Evolutionary conservation across 1,140 invertebrate species (phyloP).

Genomic region (Drosophila santomea): DNA sequence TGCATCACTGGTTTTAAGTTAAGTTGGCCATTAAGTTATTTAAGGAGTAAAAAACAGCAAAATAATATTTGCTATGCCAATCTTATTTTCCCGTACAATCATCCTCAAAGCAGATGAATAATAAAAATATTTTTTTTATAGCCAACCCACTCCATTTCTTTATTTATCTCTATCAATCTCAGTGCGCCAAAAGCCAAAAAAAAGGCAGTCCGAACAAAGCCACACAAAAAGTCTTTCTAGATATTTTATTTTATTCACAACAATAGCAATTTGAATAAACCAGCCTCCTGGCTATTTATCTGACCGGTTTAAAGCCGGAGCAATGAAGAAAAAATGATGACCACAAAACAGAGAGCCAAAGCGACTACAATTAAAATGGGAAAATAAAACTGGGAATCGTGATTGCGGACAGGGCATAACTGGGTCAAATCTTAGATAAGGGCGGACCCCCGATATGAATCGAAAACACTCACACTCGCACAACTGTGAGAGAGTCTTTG

Average conservation of each 20-base stretch:
- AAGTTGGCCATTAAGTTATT: not conserved
- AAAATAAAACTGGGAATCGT: conserved; percentile 61
- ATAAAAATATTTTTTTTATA: conserved; percentile 1
- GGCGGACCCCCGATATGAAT: conserved; percentile 53
- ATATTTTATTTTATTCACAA: conserved; percentile 57
- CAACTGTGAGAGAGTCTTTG: conserved; percentile 11
- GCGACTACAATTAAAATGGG: conserved; percentile 65
- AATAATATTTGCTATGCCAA: not conserved
- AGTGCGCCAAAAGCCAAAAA: conserved; percentile 6
- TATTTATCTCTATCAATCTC: conserved; percentile 29
- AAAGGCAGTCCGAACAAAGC: conserved; percentile 13
- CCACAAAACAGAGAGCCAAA: conserved; percentile 50
- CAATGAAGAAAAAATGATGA: conserved; percentile 27
- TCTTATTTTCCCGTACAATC: not conserved
- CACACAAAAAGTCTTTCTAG: conserved; percentile 30
- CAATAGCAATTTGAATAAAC: conserved; percentile 56
- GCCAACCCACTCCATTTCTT: not conserved
- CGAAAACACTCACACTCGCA: conserved; percentile 2
- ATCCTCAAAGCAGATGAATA: not conserved
- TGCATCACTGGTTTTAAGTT: not conserved
- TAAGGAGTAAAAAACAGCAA: not conserved
- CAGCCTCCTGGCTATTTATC: conserved; percentile 58
- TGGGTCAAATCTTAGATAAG: conserved; percentile 67
- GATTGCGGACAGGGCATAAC: conserved; percentile 47
- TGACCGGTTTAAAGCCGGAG: conserved; percentile 29